These are phyloP conservation scores for Philereme transversata DNA, from an alignment of 2,888 invertebrate species.

Conservation along the genomic window DNA sequence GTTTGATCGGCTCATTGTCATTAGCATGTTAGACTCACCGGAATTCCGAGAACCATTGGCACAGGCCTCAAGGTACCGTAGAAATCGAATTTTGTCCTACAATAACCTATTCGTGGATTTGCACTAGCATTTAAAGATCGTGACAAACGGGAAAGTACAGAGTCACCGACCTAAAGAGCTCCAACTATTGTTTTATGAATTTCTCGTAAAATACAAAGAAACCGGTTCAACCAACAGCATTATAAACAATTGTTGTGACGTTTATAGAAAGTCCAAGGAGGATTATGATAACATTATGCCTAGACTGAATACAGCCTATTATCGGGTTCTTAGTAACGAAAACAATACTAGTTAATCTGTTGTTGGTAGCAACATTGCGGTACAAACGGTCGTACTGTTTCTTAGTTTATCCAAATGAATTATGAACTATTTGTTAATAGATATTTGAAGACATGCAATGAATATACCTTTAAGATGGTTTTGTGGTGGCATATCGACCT, in stretches of 20 bases:
- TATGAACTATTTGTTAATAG: too few relatives aligned
- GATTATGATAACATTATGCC: slow-evolving; percentile 45
- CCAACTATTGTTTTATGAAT: slow-evolving; percentile 36
- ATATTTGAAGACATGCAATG: too few relatives aligned
- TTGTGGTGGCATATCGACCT: too few relatives aligned
- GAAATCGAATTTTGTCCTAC: slow-evolving; percentile 16
- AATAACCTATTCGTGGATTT: background rate
- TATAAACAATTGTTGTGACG: slow-evolving; percentile 42
- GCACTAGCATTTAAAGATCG: slow-evolving; percentile 18
- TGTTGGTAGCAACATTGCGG: slow-evolving; percentile 1
- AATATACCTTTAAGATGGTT: too few relatives aligned
- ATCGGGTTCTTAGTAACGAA: slow-evolving; percentile 4
- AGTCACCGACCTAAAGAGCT: slow-evolving; percentile 6
- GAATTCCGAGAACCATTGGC: slow-evolving; percentile 16
- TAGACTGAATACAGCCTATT: slow-evolving; percentile 14
- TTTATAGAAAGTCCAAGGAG: slow-evolving; percentile 49
- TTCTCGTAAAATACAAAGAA: slow-evolving; percentile 40
- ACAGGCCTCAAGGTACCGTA: slow-evolving; percentile 13
- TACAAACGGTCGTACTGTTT: background rate
- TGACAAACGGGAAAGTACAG: slow-evolving; percentile 22
- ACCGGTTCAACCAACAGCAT: slow-evolving; percentile 38
- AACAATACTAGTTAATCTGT: slow-evolving; percentile 2
- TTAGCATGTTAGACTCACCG: slow-evolving; percentile 11
- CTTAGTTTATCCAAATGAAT: background rate
- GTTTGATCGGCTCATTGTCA: slow-evolving; percentile 9